These are phyloP conservation scores for Tethea ocularis DNA, from an alignment of 2,888 invertebrate species.

Conservation along the genomic window DNA sequence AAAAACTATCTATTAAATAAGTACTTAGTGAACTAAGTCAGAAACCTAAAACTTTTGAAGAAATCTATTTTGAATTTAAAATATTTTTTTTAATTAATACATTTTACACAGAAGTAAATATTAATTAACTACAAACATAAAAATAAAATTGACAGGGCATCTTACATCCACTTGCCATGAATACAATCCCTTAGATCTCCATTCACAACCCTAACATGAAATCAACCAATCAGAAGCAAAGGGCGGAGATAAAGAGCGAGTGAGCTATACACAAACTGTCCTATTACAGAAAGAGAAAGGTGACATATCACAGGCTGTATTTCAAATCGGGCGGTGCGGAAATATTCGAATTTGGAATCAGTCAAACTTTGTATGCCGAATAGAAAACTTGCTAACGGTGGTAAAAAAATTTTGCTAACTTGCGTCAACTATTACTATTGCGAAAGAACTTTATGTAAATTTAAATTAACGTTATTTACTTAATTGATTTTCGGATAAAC, in stretches of 20 bases:
- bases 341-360: slow-evolving; percentile 33
- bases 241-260: slow-evolving; percentile 53
- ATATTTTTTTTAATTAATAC: too few relatives aligned
- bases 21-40: too few relatives aligned
- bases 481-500: background rate
- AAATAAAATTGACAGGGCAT: background rate
- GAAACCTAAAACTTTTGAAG: too few relatives aligned
- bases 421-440: background rate
- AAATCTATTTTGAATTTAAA: too few relatives aligned
- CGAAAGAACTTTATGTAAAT: background rate
- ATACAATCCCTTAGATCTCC: slow-evolving; percentile 15
- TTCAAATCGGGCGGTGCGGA: slow-evolving; percentile 44
- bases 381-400: slow-evolving; percentile 24
- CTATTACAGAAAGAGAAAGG: slow-evolving; percentile 27
- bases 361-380: slow-evolving; percentile 48
- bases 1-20: too few relatives aligned
- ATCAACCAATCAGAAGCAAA: slow-evolving; percentile 43
- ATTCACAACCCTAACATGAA: slow-evolving; percentile 21
- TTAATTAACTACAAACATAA: slow-evolving; percentile 3
- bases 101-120: background rate
- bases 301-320: slow-evolving; percentile 25
- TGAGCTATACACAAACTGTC: slow-evolving; percentile 20
- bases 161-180: slow-evolving; percentile 2
- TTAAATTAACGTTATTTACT: background rate
- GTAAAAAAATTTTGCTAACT: background rate